Conservation (phyloP, 2,888 invertebrate genomes). For the Graphium colonna region DNA sequence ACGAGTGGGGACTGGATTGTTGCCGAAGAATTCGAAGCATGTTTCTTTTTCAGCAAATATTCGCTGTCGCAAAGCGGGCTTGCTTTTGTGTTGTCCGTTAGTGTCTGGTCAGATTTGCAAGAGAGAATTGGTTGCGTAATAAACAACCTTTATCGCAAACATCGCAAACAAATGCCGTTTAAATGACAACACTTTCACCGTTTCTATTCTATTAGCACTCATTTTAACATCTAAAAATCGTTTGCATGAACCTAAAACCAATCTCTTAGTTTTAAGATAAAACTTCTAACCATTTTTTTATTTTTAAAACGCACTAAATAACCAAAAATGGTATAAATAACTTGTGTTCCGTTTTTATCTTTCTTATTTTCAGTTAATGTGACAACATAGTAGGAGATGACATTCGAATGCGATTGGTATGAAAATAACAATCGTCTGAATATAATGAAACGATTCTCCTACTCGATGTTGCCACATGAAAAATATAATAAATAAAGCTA, state of each 20-base stretch:
- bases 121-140: neutral
- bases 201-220: constrained; percentile 2
- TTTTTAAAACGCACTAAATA: constrained; percentile 16
- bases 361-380: constrained; percentile 52
- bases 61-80: constrained; percentile 13
- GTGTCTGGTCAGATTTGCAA: constrained; percentile 7
- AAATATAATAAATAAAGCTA: constrained; percentile 57
- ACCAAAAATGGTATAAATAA: constrained; percentile 17
- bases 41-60: constrained; percentile 10
- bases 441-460: constrained; percentile 43
- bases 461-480: constrained; percentile 69
- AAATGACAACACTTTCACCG: neutral
- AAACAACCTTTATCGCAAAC: too few species aligned
- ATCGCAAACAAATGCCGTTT: neutral
- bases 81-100: constrained; percentile 26
- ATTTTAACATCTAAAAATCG: neutral
- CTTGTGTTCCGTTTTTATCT: constrained; percentile 28
- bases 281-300: constrained; percentile 14
- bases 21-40: constrained; percentile 14
- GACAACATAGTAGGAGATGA: constrained; percentile 77
- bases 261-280: neutral
- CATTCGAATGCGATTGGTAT: constrained; percentile 29
- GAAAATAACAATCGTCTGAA: constrained; percentile 24
- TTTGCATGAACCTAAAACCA: constrained; percentile 3
- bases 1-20: constrained; percentile 7